Conservation (phyloP, 2,113 vertebrate species). For the Barbus barbus region DNA sequence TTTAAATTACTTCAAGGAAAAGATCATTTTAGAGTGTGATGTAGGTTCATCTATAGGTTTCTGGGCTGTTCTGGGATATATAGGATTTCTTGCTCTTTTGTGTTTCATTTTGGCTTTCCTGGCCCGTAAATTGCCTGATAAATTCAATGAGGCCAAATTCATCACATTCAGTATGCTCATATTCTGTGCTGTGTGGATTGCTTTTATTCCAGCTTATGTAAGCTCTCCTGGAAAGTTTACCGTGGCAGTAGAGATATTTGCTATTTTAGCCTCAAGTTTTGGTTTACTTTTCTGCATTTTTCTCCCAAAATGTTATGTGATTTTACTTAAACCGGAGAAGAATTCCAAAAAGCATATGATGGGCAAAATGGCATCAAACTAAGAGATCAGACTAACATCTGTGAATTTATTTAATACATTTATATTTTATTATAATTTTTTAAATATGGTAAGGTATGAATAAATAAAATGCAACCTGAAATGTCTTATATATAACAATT, state of each 20-base stretch:
- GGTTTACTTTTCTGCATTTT: slow-evolving; percentile 51
- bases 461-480: not conserved
- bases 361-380: slow-evolving; percentile 27
- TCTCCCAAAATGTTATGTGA: slow-evolving; percentile 52
- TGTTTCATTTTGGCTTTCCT: slow-evolving; percentile 61
- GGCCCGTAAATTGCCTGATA: slow-evolving; percentile 62
- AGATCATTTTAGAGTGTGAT: slow-evolving; percentile 69
- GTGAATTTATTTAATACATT: not conserved
- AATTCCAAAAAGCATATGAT: slow-evolving; percentile 54
- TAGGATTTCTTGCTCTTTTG: slow-evolving; percentile 65
- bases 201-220: slow-evolving; percentile 58
- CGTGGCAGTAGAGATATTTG: slow-evolving; percentile 73
- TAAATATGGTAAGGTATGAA: not conserved
- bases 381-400: not conserved
- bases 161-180: slow-evolving; percentile 68
- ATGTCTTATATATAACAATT: not conserved
- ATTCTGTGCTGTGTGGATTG: slow-evolving; percentile 69
- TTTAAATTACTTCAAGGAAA: slow-evolving; percentile 62
- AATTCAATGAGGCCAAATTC: slow-evolving; percentile 66
- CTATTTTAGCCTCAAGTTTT: slow-evolving; percentile 56
- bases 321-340: slow-evolving; percentile 51
- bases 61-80: slow-evolving; percentile 70
- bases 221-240: slow-evolving; percentile 10
- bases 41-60: slow-evolving; percentile 68
- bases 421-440: not conserved